These are phyloP conservation scores for Octodonta nipae DNA, from an alignment of 2,888 invertebrate genomes.

Conservation along the genomic window DNA sequence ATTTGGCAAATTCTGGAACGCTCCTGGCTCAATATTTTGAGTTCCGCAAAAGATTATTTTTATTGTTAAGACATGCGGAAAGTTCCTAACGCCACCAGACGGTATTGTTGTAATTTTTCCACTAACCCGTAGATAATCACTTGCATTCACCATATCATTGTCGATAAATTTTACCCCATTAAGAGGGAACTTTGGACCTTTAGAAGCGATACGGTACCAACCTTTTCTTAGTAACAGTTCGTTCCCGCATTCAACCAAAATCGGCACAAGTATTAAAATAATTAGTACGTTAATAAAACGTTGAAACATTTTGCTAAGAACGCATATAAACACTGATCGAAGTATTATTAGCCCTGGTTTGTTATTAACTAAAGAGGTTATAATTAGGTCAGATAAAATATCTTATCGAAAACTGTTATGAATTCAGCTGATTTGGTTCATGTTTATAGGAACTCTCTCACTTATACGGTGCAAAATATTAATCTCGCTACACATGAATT, in stretches of 20 bases:
- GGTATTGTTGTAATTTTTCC: conserved; percentile 12
- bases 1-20: conserved; percentile 15
- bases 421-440: too few species aligned
- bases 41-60: conserved; percentile 13
- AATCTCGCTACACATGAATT: too few species aligned
- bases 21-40: conserved; percentile 12
- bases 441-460: too few species aligned
- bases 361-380: too few species aligned
- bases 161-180: conserved; percentile 11
- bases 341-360: too few species aligned
- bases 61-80: conserved; percentile 18
- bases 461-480: too few species aligned
- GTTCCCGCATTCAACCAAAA: conserved; percentile 3
- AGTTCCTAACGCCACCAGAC: conserved; percentile 15
- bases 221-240: conserved; percentile 14
- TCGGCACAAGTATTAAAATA: too few species aligned
- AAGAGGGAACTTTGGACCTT: conserved; percentile 8
- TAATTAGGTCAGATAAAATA: too few species aligned
- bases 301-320: too few species aligned
- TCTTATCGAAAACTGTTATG: too few species aligned
- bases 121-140: conserved; percentile 15
- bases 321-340: too few species aligned
- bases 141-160: conserved; percentile 7
- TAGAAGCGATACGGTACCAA: conserved; percentile 12
- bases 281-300: too few species aligned